phyloP scores from a whole-genome alignment of 2,797 vertebrate genomes.

The Anabacerthia variegaticeps region DNA sequence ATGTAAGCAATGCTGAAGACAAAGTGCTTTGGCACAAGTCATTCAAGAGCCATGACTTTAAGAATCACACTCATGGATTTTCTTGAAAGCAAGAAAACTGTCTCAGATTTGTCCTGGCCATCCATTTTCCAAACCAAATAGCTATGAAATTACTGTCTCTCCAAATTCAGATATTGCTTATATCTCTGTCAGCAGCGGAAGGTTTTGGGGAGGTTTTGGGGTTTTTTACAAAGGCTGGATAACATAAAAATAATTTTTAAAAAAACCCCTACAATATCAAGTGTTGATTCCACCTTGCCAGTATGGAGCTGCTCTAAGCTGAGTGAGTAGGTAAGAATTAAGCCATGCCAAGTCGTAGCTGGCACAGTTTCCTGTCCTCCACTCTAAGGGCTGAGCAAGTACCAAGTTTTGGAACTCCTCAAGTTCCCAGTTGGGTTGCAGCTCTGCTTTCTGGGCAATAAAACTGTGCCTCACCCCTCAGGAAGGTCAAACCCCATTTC shows the following conservation, averaged over 20 bases:
- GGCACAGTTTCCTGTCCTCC: not conserved
- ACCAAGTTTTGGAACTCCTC: not conserved
- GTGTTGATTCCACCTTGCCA: not conserved
- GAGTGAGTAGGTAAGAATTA: not conserved
- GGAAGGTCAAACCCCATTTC: not conserved
- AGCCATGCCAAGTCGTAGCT: not conserved
- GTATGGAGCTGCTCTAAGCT: not conserved
- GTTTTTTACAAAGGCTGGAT: not conserved
- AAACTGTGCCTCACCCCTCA: not conserved
- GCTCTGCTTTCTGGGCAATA: not conserved
- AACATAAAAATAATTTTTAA: not conserved
- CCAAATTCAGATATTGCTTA: not conserved
- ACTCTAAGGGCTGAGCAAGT: not conserved
- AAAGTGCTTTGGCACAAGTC: not conserved
- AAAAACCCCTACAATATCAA: not conserved
- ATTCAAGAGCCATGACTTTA: not conserved
- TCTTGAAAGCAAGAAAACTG: not conserved
- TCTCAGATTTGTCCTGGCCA: not conserved
- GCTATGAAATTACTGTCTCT: not conserved
- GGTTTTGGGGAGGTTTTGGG: too few relatives aligned
- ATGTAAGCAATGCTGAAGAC: not conserved
- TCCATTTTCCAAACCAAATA: not conserved
- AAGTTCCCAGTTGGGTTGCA: not conserved
- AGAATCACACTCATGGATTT: not conserved
- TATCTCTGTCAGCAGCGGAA: not conserved